Base-by-base conservation (phyloP, 2,888 invertebrate genomes). In the Bombylius major region DNA sequence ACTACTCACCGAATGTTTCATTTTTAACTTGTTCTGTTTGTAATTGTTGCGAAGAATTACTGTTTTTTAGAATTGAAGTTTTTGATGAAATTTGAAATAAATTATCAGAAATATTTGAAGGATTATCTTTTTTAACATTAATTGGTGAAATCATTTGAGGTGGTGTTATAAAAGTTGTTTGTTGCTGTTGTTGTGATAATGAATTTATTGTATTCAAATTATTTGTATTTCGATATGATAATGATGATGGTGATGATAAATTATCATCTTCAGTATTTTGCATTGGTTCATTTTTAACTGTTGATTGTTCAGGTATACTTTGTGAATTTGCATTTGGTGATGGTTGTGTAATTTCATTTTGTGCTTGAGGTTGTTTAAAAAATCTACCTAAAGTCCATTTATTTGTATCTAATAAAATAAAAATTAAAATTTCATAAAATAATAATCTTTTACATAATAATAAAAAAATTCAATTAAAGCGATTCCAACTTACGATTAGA, bases 11-110 rank as follows among this genome's bases (percentile, higher is more conserved):
- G 50, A 62, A 56, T 14, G 65, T 59, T 53, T 72, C 72, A 31
- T 67, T 69, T 56, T 73, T 73, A 31, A 72, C 71, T 62, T 72
- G 70, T 44, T 62, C 65, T 51, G 69, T 67, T 54, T 69, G 68
- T 42, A 51, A 39, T 39, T 55, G 51, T 47, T 51, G 47, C 36
- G 46, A 13, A 45, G 50, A 50, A 45, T 50, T 50, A 55, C 34
- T 50, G 23, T 23, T 23, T 23, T 23, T 23, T 23, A 23, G 23
- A 55, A 47, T 54, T 49, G 34, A 46, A 34, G 34, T 55, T 51
- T 34, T 51, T 55, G 47, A 46, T 55, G 50, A 31, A 32, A 32
- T 45, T 51, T 34, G 51, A 51, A 51, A 55, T 14, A 51, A 47
- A 55, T 14, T 45, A 8, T 14, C 45, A 13, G 44, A 8, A 44